A percentile compares a stretch with the other conserved stretches of the same genome.
These are phyloP conservation scores for Synergus itoensis DNA, from an alignment of 2,888 invertebrate species.

Conservation along the genomic window DNA sequence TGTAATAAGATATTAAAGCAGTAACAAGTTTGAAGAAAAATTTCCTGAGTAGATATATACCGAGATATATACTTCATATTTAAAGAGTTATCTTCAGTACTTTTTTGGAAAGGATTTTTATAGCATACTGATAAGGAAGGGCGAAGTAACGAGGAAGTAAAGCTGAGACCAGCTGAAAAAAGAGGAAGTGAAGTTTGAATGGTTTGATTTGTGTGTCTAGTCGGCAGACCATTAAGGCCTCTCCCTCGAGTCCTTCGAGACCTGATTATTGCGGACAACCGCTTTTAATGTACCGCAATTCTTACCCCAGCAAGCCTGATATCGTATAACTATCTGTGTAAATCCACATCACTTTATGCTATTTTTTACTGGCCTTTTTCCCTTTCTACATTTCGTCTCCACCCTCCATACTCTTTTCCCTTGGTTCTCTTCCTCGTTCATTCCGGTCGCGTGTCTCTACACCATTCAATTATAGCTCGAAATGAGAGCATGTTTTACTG, in stretches of 20 bases:
- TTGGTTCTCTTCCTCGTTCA: constrained; percentile 36
- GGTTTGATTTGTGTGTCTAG: too few species aligned
- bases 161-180: too few species aligned
- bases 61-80: too few species aligned
- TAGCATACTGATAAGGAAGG: not conserved
- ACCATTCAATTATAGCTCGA: constrained; percentile 25
- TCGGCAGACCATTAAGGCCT: not conserved
- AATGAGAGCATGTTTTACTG: constrained; percentile 13
- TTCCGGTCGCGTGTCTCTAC: constrained; percentile 36
- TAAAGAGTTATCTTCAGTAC: too few species aligned
- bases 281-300: constrained; percentile 5
- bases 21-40: too few species aligned
- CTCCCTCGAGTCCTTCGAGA: not conserved
- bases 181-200: too few species aligned
- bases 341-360: not conserved
- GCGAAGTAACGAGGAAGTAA: not conserved
- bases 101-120: too few species aligned
- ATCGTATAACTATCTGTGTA: not conserved
- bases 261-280: not conserved
- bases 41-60: too few species aligned
- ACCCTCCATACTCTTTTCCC: constrained; percentile 35
- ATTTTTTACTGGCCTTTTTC: not conserved
- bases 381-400: not conserved
- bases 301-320: not conserved
- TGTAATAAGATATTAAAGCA: too few species aligned